Evolutionary conservation across 2,888 invertebrate genomes (phyloP), one percentile per base, ranked within the genome.

Genomic region (Cremastinae sp.): DNA sequence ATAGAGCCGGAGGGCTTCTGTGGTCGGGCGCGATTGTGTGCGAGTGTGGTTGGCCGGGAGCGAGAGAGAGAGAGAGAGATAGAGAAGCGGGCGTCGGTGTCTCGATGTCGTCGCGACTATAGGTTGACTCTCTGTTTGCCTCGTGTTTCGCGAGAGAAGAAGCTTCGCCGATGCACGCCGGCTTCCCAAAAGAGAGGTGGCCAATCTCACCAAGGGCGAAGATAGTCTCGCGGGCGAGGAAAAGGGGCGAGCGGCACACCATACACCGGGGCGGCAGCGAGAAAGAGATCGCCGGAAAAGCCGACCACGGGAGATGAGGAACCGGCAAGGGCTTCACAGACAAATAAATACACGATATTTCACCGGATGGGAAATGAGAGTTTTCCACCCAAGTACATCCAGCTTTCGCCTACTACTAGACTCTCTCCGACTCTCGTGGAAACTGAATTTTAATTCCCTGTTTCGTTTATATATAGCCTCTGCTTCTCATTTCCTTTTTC

Each of bases 331-430:
- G 84, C 84, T 84, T 86, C 84, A 84, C 86, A 86, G 86, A 88
- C 89, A 89, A 89, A 89, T 89, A 89, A 89, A 89, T 89, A 89
- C 84, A 84, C 88, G 87, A 88, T 88, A 89, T 88, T 86, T 88
- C 86, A 84, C 79, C 83, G 83, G 87, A 87, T 88, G 87, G 85
- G 83, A 87, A 89, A 88, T 86, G 88, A 88, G 86, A 87, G 85
- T 85, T 86, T 85, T 84, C 84, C 80, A 71, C 75, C 69, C 58
- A 70, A 58, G 47, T 36, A 64, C 56, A 64, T 71, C 75, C 80
- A 79, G 77, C 81, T 65, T 84, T 74, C 81, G 82, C 84, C 82
- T 83, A 83, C 84, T 80, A 82, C 81, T 65, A 82, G 80, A 83
- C 84, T 79, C 78, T 79, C 78, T 82, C 62, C 49, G 51, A 66